These are phyloP conservation scores for Engystomops pustulosus DNA, from an alignment of 2,113 vertebrate species.

Conservation along the genomic window DNA sequence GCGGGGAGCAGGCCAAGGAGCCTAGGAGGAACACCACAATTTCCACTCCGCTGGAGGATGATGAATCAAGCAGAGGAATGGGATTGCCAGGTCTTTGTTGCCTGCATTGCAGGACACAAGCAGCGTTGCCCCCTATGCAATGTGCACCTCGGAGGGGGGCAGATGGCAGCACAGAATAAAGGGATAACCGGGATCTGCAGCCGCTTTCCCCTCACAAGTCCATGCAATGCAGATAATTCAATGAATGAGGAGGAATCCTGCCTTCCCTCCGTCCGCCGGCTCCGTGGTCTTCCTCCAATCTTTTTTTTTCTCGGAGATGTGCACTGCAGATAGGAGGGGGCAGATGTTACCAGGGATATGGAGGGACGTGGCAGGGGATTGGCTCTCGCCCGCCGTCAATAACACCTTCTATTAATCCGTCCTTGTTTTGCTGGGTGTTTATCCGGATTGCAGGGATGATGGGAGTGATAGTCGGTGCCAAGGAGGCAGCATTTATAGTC, in stretches of 20 bases:
- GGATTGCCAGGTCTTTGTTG: conserved; percentile 45
- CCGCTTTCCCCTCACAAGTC: neutral
- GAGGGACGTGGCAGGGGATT: neutral
- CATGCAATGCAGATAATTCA: conserved; percentile 1
- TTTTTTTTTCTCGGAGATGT: conserved; percentile 14
- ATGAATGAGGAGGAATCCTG: neutral
- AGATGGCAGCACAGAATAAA: no score
- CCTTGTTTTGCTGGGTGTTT: conserved; percentile 25
- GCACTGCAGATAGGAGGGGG: conserved; percentile 38
- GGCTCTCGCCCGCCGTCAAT: neutral
- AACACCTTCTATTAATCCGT: conserved; percentile 29
- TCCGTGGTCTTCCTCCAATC: conserved; percentile 1
- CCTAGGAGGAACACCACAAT: neutral
- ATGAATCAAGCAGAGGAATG: conserved; percentile 46
- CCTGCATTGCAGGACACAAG: conserved; percentile 56
- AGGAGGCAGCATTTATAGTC: neutral
- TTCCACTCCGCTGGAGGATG: conserved; percentile 11
- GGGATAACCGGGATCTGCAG: neutral
- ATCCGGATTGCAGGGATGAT: neutral
- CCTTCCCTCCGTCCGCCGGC: neutral
- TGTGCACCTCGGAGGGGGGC: neutral
- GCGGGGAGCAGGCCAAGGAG: neutral
- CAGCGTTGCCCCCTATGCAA: neutral
- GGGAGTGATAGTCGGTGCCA: neutral
- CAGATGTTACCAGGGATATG: neutral